These are phyloP conservation scores for Grallaria varia DNA, from an alignment of 2,113 vertebrate species.

Conservation along the genomic window DNA sequence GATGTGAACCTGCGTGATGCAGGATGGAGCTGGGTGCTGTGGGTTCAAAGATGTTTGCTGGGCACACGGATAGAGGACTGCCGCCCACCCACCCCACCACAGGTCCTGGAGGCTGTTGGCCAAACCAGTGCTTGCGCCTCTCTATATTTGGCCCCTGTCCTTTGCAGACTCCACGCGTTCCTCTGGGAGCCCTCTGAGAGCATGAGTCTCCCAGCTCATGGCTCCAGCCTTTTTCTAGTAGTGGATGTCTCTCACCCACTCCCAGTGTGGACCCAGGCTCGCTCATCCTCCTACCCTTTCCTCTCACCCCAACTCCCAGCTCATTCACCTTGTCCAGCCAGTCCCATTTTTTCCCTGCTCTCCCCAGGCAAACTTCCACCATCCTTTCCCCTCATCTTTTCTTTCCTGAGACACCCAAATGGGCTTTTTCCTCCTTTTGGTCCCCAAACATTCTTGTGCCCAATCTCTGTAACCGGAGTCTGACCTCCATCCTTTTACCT, in stretches of 20 bases:
- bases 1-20: fast-evolving
- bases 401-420: fast-evolving
- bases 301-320: background rate
- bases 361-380: background rate
- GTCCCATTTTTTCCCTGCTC: background rate
- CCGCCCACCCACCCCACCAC: no score
- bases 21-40: background rate
- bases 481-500: background rate
- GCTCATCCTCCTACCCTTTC: background rate
- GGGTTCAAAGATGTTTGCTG: background rate
- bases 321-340: background rate
- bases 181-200: background rate
- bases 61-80: background rate
- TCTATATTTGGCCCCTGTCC: background rate
- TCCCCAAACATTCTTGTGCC: background rate
- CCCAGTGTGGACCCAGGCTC: background rate
- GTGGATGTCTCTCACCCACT: background rate
- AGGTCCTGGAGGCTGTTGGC: background rate
- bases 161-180: background rate
- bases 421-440: background rate
- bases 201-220: fast-evolving
- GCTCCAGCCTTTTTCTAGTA: background rate
- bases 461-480: background rate
- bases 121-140: background rate
- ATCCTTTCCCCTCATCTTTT: background rate